Evolutionary conservation across 2,888 invertebrate genomes (phyloP).

Genomic region (Acleris emargana): DNA sequence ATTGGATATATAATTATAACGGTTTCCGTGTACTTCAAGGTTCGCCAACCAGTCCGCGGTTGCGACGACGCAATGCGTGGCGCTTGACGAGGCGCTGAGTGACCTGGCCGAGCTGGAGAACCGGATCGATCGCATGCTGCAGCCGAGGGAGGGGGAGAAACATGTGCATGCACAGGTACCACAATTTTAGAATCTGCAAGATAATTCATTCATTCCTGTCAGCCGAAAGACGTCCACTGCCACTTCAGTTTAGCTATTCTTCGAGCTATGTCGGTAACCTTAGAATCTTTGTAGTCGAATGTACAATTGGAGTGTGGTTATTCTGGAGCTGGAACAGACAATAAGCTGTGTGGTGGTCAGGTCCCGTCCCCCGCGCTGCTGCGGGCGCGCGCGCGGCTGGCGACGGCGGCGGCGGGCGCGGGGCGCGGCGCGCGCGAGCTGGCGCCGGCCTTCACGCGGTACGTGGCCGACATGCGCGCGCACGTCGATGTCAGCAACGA

Average conservation of each 20-base stretch:
- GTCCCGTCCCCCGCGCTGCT: background rate
- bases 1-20: background rate
- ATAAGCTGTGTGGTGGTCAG: background rate
- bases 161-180: constrained; percentile 1
- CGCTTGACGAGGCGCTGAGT: constrained; percentile 57
- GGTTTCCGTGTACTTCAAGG: constrained; percentile 43
- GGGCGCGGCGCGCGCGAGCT: constrained; percentile 31
- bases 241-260: too few species aligned
- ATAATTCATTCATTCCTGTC: too few species aligned
- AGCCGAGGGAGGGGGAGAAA: constrained; percentile 34
- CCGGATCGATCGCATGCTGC: constrained; percentile 52
- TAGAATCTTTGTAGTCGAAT: too few species aligned
- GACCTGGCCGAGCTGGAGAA: constrained; percentile 59
- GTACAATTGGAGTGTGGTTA: background rate
- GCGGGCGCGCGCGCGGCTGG: constrained; percentile 26
- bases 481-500: constrained; percentile 14
- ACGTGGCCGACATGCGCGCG: constrained; percentile 38
- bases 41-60: constrained; percentile 67
- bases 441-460: constrained; percentile 41
- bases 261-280: too few species aligned
- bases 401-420: constrained; percentile 35
- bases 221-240: too few species aligned
- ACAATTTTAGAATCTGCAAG: too few species aligned
- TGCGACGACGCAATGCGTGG: constrained; percentile 56
- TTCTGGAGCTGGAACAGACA: background rate